Evolutionary conservation across 2,797 vertebrate species (phyloP).

Genomic region (Dromococcyx pavoninus): DNA sequence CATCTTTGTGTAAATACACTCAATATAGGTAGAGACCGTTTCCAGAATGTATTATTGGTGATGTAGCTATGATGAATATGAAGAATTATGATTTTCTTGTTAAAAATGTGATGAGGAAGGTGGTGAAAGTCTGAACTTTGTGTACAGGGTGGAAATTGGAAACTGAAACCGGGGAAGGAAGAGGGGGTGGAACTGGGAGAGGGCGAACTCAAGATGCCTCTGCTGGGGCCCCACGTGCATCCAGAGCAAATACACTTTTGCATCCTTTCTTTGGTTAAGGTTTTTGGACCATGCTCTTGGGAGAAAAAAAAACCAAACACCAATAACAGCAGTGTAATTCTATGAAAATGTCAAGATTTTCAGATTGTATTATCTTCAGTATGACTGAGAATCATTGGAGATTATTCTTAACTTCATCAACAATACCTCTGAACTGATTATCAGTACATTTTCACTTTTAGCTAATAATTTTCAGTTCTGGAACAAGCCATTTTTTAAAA

Average conservation of each 20-base stretch:
- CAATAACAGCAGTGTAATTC: neutral
- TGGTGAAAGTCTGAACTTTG: neutral
- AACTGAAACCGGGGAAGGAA: neutral
- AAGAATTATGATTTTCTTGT: neutral
- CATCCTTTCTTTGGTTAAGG: neutral
- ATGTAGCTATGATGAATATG: neutral
- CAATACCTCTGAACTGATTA: neutral
- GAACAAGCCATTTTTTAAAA: neutral
- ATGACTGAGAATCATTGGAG: neutral
- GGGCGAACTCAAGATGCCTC: neutral
- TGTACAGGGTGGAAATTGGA: neutral
- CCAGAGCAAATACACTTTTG: rapidly evolving
- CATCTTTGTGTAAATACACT: neutral
- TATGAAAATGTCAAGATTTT: neutral
- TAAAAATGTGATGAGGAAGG: neutral
- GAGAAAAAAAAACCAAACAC: neutral
- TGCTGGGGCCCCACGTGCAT: neutral
- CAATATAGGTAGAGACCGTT: neutral
- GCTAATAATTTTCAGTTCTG: neutral
- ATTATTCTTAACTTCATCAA: neutral
- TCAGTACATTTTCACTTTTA: neutral
- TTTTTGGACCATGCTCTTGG: neutral
- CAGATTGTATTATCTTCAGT: neutral
- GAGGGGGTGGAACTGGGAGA: neutral
- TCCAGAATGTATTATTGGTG: rapidly evolving